A percentile compares a stretch with the other conserved stretches of the same genome.
Conservation (phyloP, 2,113 vertebrate genomes). For the Ophiodon elongatus region DNA sequence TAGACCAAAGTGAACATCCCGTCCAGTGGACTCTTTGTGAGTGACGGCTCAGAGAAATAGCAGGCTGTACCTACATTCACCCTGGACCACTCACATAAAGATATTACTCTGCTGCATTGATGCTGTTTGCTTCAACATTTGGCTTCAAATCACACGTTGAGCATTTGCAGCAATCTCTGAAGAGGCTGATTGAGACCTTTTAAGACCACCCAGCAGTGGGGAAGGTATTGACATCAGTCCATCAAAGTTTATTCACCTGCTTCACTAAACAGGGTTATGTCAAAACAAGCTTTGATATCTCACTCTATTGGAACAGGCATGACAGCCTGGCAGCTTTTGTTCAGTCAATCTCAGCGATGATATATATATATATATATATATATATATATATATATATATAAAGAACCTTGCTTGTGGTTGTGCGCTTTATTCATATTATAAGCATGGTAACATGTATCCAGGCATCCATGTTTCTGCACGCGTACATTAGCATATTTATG, state of each 20-base stretch:
- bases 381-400: no score
- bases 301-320: constrained; percentile 40
- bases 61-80: constrained; percentile 16
- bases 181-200: constrained; percentile 36
- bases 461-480: constrained; percentile 13
- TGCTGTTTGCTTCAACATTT: constrained; percentile 17
- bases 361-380: no score
- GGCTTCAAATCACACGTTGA: constrained; percentile 36
- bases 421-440: neutral
- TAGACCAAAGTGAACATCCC: constrained; percentile 24
- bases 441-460: neutral
- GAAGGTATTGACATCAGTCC: constrained; percentile 53
- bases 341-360: constrained; percentile 35
- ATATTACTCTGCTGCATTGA: neutral
- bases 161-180: constrained; percentile 3
- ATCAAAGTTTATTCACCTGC: constrained; percentile 59
- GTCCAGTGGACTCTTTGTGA: constrained; percentile 27
- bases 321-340: constrained; percentile 33
- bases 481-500: constrained; percentile 57
- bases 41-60: constrained; percentile 33
- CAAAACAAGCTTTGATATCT: constrained; percentile 65
- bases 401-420: no score
- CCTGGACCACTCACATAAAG: constrained; percentile 22
- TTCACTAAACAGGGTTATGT: constrained; percentile 56
- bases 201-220: constrained; percentile 15